These are phyloP conservation scores for Drosophila parthenogenetica DNA, from an alignment of 2,888 invertebrate species.

Conservation along the genomic window DNA sequence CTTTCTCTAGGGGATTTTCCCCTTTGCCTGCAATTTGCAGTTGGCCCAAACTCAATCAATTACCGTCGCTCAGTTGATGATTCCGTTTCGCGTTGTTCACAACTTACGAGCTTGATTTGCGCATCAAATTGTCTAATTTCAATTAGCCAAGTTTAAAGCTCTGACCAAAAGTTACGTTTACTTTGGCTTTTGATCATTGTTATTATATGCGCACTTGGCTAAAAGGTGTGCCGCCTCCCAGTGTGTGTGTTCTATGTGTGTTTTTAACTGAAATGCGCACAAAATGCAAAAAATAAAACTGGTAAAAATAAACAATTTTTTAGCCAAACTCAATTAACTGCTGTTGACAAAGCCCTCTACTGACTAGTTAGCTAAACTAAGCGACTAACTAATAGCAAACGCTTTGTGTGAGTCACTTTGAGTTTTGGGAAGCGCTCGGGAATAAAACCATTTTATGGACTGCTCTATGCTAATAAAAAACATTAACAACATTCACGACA, in stretches of 20 bases:
- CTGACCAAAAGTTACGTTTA: not conserved
- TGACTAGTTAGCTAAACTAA: conserved; percentile 9
- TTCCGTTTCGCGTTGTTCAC: conserved; percentile 2
- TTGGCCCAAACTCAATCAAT: conserved; percentile 12
- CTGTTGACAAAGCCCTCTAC: conserved; percentile 26
- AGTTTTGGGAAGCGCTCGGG: conserved; percentile 29
- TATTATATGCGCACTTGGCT: conserved; percentile 37
- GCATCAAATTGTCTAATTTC: conserved; percentile 30
- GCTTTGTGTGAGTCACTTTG: not conserved
- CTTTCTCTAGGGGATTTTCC: conserved; percentile 1
- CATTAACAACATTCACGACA: conserved; percentile 28
- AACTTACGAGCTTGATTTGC: conserved; percentile 32
- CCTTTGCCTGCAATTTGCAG: conserved; percentile 4
- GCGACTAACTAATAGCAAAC: conserved; percentile 1
- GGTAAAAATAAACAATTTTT: conserved; percentile 52
- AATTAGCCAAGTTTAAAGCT: conserved; percentile 33
- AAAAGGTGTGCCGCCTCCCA: conserved; percentile 13
- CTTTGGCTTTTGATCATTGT: conserved; percentile 13
- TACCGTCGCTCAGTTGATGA: conserved; percentile 30
- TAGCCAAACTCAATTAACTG: conserved; percentile 2
- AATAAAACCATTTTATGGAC: conserved; percentile 20
- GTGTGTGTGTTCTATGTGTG: not conserved
- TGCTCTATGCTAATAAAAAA: conserved; percentile 11
- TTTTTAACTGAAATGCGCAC: conserved; percentile 20
- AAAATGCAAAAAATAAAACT: conserved; percentile 72